Evolutionary conservation across 2,888 invertebrate species (phyloP).

Genomic region (Papilio protenor): DNA sequence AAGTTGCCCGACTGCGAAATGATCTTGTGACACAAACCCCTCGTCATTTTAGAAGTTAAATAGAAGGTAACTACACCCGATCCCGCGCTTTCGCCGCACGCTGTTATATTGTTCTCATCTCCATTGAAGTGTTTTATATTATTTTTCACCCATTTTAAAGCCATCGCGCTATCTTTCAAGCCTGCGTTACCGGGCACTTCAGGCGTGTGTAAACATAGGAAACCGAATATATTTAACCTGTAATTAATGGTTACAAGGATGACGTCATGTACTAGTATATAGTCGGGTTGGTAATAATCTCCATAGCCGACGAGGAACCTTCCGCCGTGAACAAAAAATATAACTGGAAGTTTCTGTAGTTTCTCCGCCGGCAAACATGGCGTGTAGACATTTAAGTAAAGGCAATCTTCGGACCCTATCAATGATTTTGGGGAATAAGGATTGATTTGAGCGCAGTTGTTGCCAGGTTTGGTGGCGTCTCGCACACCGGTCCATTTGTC

Average conservation of each 20-base stretch:
- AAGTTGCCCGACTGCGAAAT: slow-evolving; percentile 68
- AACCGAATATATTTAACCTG: slow-evolving; percentile 70
- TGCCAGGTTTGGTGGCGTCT: slow-evolving; percentile 73
- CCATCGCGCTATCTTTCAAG: slow-evolving; percentile 69
- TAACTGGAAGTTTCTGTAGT: slow-evolving; percentile 71
- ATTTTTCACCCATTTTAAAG: slow-evolving; percentile 70
- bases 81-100: slow-evolving; percentile 75
- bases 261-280: slow-evolving; percentile 66
- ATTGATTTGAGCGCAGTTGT: slow-evolving; percentile 75
- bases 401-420: slow-evolving; percentile 86
- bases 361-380: slow-evolving; percentile 78
- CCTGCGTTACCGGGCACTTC: slow-evolving; percentile 76
- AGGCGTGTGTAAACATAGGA: slow-evolving; percentile 66
- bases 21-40: slow-evolving; percentile 65
- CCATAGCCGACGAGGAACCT: slow-evolving; percentile 82
- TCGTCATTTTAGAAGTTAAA: slow-evolving; percentile 65
- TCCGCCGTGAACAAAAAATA: slow-evolving; percentile 85
- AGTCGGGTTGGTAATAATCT: slow-evolving; percentile 75
- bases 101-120: slow-evolving; percentile 65
- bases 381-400: slow-evolving; percentile 87
- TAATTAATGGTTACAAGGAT: slow-evolving; percentile 74
- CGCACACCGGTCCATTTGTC: slow-evolving; percentile 65
- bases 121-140: slow-evolving; percentile 72
- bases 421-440: slow-evolving; percentile 67
- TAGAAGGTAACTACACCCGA: slow-evolving; percentile 60